These are phyloP conservation scores for Ariolimax columbianus DNA, from an alignment of 2,888 invertebrate genomes.

Conservation along the genomic window DNA sequence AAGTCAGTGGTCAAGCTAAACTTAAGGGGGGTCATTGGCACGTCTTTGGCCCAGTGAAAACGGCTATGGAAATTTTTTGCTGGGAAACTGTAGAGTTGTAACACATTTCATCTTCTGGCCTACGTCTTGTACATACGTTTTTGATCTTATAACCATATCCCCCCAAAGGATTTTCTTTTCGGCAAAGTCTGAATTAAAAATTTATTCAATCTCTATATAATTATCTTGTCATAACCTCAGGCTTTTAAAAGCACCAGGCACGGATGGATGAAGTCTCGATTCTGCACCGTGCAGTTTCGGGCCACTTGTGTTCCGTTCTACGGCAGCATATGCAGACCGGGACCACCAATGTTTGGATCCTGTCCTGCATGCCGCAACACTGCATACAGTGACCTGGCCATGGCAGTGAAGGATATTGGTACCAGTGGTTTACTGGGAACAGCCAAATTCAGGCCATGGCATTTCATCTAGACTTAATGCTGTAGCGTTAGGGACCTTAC, in stretches of 20 bases:
- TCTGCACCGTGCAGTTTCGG: slow-evolving; percentile 48
- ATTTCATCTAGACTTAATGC: slow-evolving; percentile 31
- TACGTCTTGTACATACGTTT: slow-evolving; percentile 47
- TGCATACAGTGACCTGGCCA: slow-evolving; percentile 34
- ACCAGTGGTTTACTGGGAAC: background rate
- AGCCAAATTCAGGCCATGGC: slow-evolving; percentile 25
- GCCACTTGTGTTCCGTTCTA: slow-evolving; percentile 46
- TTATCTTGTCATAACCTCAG: slow-evolving; percentile 48
- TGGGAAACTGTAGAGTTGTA: slow-evolving; percentile 49
- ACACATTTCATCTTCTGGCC: slow-evolving; percentile 52
- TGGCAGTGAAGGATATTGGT: slow-evolving; percentile 33
- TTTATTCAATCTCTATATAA: slow-evolving; percentile 46
- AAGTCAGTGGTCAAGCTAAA: slow-evolving; percentile 40
- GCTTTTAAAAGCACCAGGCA: slow-evolving; percentile 46
- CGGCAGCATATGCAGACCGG: slow-evolving; percentile 49
- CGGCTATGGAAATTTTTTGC: slow-evolving; percentile 45
- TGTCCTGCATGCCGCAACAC: slow-evolving; percentile 46
- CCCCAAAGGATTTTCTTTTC: slow-evolving; percentile 50
- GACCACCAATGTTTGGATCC: slow-evolving; percentile 48
- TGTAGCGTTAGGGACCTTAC: slow-evolving; percentile 3
- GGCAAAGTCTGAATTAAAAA: slow-evolving; percentile 54
- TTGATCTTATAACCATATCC: slow-evolving; percentile 52
- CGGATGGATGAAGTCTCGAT: slow-evolving; percentile 42
- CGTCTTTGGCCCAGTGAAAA: slow-evolving; percentile 48
- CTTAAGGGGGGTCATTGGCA: slow-evolving; percentile 40